These are phyloP conservation scores for Nilaparvata lugens DNA, from an alignment of 1,140 invertebrate genomes.

Conservation along the genomic window DNA sequence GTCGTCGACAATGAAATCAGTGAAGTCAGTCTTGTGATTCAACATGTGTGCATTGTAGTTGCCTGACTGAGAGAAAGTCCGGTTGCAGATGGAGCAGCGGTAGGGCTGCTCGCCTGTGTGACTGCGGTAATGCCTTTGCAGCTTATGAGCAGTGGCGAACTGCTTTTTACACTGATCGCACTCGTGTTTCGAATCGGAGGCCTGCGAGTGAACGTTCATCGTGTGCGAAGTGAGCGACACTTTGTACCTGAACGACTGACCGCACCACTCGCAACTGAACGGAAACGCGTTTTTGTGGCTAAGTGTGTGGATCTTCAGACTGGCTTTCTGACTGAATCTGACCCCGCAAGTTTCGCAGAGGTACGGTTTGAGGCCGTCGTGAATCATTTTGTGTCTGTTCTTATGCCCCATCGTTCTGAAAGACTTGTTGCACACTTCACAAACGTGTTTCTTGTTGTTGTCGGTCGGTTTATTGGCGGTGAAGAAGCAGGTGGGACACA, in stretches of 20 bases:
- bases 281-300: slow-evolving; percentile 47
- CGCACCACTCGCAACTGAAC: slow-evolving; percentile 40
- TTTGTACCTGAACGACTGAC: slow-evolving; percentile 38
- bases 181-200: slow-evolving; percentile 29
- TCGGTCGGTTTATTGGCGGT: neutral
- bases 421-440: slow-evolving; percentile 30
- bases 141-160: slow-evolving; percentile 13
- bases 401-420: slow-evolving; percentile 27
- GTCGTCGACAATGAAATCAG: neutral
- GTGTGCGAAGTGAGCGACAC: slow-evolving; percentile 20
- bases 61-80: slow-evolving; percentile 31
- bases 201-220: slow-evolving; percentile 15
- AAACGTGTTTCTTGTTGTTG: slow-evolving; percentile 10
- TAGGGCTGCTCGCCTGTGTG: slow-evolving; percentile 36
- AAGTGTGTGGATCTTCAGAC: slow-evolving; percentile 36
- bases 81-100: slow-evolving; percentile 36
- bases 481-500: slow-evolving; percentile 11
- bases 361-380: slow-evolving; percentile 66
- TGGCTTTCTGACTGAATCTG: slow-evolving; percentile 11
- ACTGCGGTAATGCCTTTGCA: slow-evolving; percentile 18
- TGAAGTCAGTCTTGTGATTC: slow-evolving; percentile 9
- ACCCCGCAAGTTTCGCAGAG: slow-evolving; percentile 50
- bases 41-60: slow-evolving; percentile 14
- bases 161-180: slow-evolving; percentile 37
- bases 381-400: slow-evolving; percentile 41